Percentiles rank a stretch among this genome's conserved stretches.
Conservation (phyloP, 2,113 vertebrate species). For the Phodopus roborovskii region DNA sequence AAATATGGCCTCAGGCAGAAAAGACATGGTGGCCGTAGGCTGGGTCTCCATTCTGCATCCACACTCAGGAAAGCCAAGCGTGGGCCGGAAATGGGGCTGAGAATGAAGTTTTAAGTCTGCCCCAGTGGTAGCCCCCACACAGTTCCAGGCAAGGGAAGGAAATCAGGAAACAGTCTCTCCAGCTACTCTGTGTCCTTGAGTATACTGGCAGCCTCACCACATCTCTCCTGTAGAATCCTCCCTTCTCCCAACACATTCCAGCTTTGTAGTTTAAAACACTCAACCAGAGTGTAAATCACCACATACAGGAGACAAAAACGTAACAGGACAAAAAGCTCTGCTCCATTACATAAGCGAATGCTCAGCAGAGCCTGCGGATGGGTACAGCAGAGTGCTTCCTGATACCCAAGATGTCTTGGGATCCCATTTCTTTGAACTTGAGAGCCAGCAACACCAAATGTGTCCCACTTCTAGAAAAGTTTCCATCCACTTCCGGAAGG, state of each 20-base stretch:
- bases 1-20: no score
- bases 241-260: background rate
- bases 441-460: background rate
- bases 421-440: background rate
- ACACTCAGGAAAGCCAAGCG: background rate
- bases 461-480: background rate
- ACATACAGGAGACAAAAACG: background rate
- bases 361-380: background rate
- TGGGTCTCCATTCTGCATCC: no score
- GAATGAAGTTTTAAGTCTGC: background rate
- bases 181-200: background rate
- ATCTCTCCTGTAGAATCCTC: background rate
- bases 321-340: background rate
- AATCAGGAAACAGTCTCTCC: no score
- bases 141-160: background rate
- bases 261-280: background rate
- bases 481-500: background rate
- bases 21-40: background rate
- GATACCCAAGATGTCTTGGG: background rate
- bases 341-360: background rate
- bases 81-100: background rate
- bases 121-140: background rate
- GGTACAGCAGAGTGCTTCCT: background rate
- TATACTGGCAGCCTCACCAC: background rate
- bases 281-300: background rate